Evolutionary conservation across 2,888 invertebrate genomes (phyloP), one percentile per base, ranked within the genome.

Genomic region (Mimas tiliae): DNA sequence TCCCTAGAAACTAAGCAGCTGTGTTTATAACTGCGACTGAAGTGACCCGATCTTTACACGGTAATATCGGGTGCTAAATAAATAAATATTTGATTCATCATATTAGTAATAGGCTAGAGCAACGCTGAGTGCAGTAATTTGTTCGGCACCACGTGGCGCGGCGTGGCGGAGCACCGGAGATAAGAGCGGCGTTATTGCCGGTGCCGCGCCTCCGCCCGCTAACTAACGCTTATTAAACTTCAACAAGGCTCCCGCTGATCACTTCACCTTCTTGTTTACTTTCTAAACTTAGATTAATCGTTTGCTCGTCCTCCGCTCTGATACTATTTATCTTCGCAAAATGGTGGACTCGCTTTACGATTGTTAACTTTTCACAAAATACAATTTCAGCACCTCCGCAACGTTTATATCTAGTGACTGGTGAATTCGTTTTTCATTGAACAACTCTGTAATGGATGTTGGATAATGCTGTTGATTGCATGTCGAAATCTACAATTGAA

Each of bases 211-310:
- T 81, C 80, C 82, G 77, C 80, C 79, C 85, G 87, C 89, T 87
- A 90, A 91, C 93, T 90, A 91, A 89, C 89, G 90, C 90, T 92
- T 93, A 93, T 93, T 93, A 93, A 93, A 93, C 91, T 93, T 90
- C 86, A 90, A 91, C 92, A 90, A 86, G 89, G 91, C 86, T 84
- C 83, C 84, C 86, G 90, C 89, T 90, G 93, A 93, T 93, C 93
- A 91, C 92, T 93, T 91, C 90, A 90, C 90, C 91, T 87, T 89
- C 88, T 91, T 91, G 92, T 90, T 92, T 89, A 87, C 89, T 87
- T 87, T 89, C 87, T 88, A 90, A 92, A 93, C 89, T 92, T 91
- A 92, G 90, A 93, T 92, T 93, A 91, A 93, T 93, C 88, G 91
- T 84, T 87, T 73, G 85, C 81, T 77, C 78, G 81, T 77, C 84